Percentiles rank a stretch among this genome's conserved stretches.
These are phyloP conservation scores for Delphinus delphis DNA, from an alignment of 2,113 vertebrate species.

Conservation along the genomic window DNA sequence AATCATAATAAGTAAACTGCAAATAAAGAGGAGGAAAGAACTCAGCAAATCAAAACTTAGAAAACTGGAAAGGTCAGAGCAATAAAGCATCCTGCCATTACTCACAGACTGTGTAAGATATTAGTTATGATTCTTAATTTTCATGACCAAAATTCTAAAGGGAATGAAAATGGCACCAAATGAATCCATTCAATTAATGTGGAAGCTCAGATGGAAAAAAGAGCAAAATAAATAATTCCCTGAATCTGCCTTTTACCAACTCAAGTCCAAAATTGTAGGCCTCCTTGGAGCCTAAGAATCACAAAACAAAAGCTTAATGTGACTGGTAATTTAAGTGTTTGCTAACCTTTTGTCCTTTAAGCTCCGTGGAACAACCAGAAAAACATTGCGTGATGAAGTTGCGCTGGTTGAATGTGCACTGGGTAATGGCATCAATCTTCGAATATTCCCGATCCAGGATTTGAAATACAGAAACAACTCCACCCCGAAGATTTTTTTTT, in stretches of 20 bases:
- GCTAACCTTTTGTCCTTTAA: constrained; percentile 63
- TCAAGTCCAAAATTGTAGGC: constrained; percentile 53
- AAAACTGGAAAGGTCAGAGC: constrained; percentile 63
- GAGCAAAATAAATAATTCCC: constrained; percentile 68
- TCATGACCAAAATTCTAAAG: constrained; percentile 62
- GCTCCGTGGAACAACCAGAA: not conserved
- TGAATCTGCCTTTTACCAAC: constrained; percentile 69
- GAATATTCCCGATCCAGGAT: not conserved
- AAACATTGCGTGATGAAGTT: constrained; percentile 14
- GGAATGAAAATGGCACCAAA: constrained; percentile 72
- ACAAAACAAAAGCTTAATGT: constrained; percentile 46
- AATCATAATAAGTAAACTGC: constrained; percentile 75
- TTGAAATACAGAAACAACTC: not conserved
- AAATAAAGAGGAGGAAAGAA: constrained; percentile 67
- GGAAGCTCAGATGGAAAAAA: constrained; percentile 57
- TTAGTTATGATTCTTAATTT: constrained; percentile 70
- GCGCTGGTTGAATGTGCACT: not conserved
- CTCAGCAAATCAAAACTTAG: constrained; percentile 67
- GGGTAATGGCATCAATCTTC: not conserved
- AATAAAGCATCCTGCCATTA: constrained; percentile 74
- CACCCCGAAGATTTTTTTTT: not conserved
- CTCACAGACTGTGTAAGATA: constrained; percentile 63
- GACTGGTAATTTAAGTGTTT: constrained; percentile 46
- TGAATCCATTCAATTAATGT: constrained; percentile 77
- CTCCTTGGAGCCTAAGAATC: constrained; percentile 38